These are phyloP conservation scores for Torymus auratus DNA, from an alignment of 2,888 invertebrate species.

Conservation along the genomic window DNA sequence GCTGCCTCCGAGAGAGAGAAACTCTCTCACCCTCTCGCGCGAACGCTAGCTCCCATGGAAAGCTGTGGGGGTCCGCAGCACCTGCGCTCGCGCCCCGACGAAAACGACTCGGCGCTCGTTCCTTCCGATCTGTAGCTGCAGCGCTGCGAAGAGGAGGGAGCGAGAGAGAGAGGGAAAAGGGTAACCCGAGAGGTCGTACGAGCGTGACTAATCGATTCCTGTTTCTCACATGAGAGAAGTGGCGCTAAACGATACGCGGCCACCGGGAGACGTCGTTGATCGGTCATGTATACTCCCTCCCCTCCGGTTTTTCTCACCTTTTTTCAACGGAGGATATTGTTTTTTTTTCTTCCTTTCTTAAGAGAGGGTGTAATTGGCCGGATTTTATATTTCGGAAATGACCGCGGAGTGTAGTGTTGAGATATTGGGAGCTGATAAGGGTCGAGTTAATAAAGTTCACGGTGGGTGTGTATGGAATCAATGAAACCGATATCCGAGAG, in stretches of 20 bases:
- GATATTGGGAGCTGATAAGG: too few species aligned
- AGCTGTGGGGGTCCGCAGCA: constrained; percentile 64
- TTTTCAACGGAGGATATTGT: too few species aligned
- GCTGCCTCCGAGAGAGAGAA: too few species aligned
- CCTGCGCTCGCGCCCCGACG: constrained; percentile 59
- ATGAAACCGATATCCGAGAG: constrained; percentile 16
- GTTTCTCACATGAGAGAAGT: constrained; percentile 62
- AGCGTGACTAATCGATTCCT: constrained; percentile 70
- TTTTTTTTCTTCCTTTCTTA: too few species aligned
- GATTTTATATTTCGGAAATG: too few species aligned
- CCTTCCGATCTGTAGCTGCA: constrained; percentile 47
- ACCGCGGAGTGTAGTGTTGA: too few species aligned
- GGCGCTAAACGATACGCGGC: constrained; percentile 36
- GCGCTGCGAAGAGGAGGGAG: constrained; percentile 33
- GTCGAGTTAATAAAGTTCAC: too few species aligned
- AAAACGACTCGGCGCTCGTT: constrained; percentile 45
- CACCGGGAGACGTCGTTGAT: constrained; percentile 10
- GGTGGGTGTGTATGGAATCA: neutral
- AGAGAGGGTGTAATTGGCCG: too few species aligned
- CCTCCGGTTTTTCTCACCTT: too few species aligned
- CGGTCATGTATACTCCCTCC: too few species aligned
- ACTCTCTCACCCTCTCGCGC: constrained; percentile 62
- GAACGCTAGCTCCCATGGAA: constrained; percentile 66
- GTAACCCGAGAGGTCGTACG: constrained; percentile 64
- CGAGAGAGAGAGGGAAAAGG: constrained; percentile 55